Evolutionary conservation across 1,140 invertebrate genomes (phyloP).

Genomic region (Papilio helenus): DNA sequence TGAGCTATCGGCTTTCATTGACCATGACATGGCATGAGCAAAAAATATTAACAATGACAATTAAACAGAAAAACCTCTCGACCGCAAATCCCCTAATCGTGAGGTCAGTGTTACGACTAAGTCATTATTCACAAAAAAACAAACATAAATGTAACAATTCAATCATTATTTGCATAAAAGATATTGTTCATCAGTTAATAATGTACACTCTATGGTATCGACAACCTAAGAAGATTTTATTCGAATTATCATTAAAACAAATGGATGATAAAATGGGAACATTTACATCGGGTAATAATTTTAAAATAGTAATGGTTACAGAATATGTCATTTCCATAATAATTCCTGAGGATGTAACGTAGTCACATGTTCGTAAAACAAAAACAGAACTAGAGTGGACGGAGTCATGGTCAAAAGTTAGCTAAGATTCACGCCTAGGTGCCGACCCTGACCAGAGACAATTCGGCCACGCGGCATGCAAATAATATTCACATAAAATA

Average conservation of each 20-base stretch:
- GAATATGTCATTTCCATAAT: too few species aligned
- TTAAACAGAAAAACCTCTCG: conserved; percentile 14
- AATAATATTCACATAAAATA: background rate
- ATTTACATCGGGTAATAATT: too few species aligned
- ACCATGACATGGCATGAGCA: background rate
- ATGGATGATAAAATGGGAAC: too few species aligned
- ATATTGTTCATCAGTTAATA: too few species aligned
- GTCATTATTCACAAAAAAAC: background rate
- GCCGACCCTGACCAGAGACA: background rate
- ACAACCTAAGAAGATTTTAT: too few species aligned
- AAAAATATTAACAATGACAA: conserved; percentile 12
- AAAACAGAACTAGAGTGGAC: background rate
- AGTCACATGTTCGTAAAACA: background rate
- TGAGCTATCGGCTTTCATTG: conserved; percentile 1
- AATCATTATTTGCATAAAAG: too few species aligned
- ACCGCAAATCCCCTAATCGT: conserved; percentile 14
- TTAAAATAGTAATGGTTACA: too few species aligned
- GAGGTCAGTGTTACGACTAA: background rate
- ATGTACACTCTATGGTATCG: too few species aligned
- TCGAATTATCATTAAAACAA: too few species aligned
- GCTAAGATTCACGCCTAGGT: background rate
- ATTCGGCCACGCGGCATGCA: background rate
- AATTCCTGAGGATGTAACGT: too few species aligned
- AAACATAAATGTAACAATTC: background rate
- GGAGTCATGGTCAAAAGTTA: background rate